A percentile compares a stretch with the other conserved stretches of the same genome.
Evolutionary conservation across 2,888 invertebrate genomes (phyloP).

Genomic region (Drosophila greeni): DNA sequence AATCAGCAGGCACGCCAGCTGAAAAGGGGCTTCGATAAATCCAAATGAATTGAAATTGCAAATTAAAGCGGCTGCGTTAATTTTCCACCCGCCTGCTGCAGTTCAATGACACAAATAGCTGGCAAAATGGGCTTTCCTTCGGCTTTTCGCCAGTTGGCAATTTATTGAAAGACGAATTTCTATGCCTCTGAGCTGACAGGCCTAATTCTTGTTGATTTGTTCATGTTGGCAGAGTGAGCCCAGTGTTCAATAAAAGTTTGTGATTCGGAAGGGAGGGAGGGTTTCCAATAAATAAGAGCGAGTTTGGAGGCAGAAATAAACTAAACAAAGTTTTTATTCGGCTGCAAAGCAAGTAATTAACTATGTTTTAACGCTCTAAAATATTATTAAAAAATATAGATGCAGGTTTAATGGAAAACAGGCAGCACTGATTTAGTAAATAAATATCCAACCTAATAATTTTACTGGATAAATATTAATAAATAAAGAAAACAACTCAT

Average conservation of each 20-base stretch:
- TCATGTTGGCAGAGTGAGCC: conserved; percentile 2
- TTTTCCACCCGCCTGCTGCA: conserved; percentile 33
- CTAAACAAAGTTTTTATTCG: neutral
- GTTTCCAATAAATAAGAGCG: neutral
- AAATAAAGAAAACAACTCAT: neutral
- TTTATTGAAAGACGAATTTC: conserved; percentile 34
- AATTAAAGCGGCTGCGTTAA: conserved; percentile 48
- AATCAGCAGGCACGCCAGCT: conserved; percentile 36
- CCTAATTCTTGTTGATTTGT: conserved; percentile 29
- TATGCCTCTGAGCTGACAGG: conserved; percentile 21
- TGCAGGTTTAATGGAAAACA: neutral
- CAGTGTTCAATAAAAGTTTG: conserved; percentile 25
- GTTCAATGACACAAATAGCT: conserved; percentile 28
- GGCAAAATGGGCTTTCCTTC: neutral
- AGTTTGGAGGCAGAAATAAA: neutral
- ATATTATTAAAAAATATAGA: neutral
- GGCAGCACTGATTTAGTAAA: neutral
- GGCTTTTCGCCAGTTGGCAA: conserved; percentile 7
- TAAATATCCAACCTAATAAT: too few species aligned
- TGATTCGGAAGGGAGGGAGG: neutral
- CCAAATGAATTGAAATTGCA: conserved; percentile 45
- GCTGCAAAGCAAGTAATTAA: conserved; percentile 1
- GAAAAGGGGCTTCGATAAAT: conserved; percentile 7
- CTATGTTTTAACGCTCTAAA: neutral
- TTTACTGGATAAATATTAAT: neutral